These are phyloP conservation scores for Pecten maximus DNA, from an alignment of 2,888 invertebrate species.

Conservation along the genomic window DNA sequence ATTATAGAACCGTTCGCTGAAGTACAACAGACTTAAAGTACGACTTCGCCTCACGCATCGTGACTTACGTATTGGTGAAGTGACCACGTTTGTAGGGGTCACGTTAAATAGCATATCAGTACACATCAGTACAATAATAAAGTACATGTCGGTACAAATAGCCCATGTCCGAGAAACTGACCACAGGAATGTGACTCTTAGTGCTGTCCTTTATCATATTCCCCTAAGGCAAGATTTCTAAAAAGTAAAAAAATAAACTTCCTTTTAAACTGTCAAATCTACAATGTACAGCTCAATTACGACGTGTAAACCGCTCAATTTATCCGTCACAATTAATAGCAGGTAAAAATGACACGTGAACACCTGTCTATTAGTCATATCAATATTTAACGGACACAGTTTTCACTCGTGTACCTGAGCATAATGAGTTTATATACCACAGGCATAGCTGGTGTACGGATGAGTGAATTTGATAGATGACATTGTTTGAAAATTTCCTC, in stretches of 20 bases:
- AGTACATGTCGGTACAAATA: neutral
- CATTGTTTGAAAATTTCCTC: neutral
- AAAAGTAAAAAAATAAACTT: conserved; percentile 20
- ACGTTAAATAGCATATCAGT: neutral
- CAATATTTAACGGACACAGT: neutral
- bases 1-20: no score
- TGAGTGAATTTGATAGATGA: neutral
- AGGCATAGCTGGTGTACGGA: neutral
- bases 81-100: conserved; percentile 9
- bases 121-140: neutral
- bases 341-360: neutral
- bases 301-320: neutral
- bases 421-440: neutral
- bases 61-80: neutral
- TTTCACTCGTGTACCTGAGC: neutral
- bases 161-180: neutral
- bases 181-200: neutral
- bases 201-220: neutral
- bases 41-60: neutral
- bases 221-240: neutral
- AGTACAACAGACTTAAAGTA: neutral
- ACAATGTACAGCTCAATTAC: neutral
- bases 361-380: conserved; percentile 26
- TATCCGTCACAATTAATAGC: neutral
- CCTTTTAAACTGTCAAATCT: conserved; percentile 22